Percentiles rank a stretch among this genome's conserved stretches.
Conservation (phyloP, 1,140 invertebrate genomes). For the Drosophila dunni region DNA sequence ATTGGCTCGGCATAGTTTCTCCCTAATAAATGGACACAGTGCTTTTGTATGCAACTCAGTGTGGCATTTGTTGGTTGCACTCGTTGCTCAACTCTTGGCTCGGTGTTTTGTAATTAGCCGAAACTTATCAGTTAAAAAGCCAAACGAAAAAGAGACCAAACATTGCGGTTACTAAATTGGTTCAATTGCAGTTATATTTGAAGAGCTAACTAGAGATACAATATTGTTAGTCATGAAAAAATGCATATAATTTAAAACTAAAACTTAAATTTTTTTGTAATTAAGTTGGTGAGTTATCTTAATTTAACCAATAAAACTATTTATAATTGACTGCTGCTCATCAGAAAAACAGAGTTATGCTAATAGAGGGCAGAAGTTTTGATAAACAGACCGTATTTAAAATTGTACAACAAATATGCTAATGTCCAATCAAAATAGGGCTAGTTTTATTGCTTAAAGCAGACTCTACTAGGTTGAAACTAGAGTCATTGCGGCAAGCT, state of each 20-base stretch:
- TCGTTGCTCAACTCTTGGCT: slow-evolving; percentile 27
- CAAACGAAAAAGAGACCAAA: slow-evolving; percentile 12
- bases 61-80: slow-evolving; percentile 37
- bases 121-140: slow-evolving; percentile 28
- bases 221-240: not conserved
- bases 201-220: not conserved
- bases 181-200: not conserved
- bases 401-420: slow-evolving; percentile 1
- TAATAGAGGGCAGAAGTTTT: not conserved
- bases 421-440: no score
- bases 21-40: slow-evolving; percentile 66
- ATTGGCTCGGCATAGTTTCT: slow-evolving; percentile 15
- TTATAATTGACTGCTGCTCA: not conserved
- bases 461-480: no score
- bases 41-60: slow-evolving; percentile 34
- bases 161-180: slow-evolving; percentile 16
- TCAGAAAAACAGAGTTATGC: not conserved
- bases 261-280: not conserved
- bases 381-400: not conserved
- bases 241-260: not conserved
- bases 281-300: no score
- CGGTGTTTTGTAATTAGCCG: slow-evolving; percentile 60
- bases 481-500: no score
- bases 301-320: not conserved
- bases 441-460: no score